A percentile compares a stretch with the other conserved stretches of the same genome.
Evolutionary conservation across 92 coral and sea anemone genomes (phyloP).

Genomic region (Umimayanthus chanpuru): DNA sequence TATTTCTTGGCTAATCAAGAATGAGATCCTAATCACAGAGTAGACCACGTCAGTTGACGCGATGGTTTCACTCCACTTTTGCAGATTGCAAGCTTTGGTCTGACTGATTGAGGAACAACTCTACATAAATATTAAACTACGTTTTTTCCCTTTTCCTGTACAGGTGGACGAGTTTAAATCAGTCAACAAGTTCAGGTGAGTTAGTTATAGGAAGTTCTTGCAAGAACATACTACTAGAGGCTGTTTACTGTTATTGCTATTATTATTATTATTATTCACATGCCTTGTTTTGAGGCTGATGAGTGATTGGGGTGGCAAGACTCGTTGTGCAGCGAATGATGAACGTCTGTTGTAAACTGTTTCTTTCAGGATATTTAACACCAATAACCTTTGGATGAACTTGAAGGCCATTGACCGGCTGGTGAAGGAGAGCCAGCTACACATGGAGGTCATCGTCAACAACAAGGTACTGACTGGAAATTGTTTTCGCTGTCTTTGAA

Average conservation of each 20-base stretch:
- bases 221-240: not conserved
- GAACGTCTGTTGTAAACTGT: not conserved
- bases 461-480: constrained; percentile 68
- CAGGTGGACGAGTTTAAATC: constrained; percentile 98
- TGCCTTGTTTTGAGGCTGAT: too few relatives aligned
- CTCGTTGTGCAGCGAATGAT: not conserved
- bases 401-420: constrained; percentile 75
- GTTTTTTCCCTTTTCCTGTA: not conserved
- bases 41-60: not conserved
- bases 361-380: constrained; percentile 86
- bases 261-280: not conserved
- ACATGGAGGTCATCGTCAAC: constrained; percentile 96
- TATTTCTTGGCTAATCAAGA: not conserved
- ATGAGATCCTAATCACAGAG: not conserved
- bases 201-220: too few relatives aligned
- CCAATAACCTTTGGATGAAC: constrained; percentile 95
- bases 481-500: too few relatives aligned
- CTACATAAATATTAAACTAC: not conserved
- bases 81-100: not conserved
- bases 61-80: not conserved
- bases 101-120: not conserved
- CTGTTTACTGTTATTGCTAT: not conserved
- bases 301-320: too few relatives aligned
- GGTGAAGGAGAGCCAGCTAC: constrained; percentile 66
- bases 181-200: constrained; percentile 91